These are phyloP conservation scores for Neelides sp. DNA, from an alignment of 1,140 invertebrate species.

Conservation along the genomic window DNA sequence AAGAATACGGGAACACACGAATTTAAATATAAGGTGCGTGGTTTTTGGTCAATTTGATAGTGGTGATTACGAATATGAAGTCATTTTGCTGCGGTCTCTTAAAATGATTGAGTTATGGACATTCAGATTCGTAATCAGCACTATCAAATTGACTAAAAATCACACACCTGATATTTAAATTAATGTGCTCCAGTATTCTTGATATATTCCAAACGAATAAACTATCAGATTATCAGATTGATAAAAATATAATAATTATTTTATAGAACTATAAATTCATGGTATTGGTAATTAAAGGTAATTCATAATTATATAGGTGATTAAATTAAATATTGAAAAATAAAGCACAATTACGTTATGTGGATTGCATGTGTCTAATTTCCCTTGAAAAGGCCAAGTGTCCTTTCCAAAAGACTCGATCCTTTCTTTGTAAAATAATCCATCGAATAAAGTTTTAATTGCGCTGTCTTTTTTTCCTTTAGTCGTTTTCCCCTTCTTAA, in stretches of 20 bases:
- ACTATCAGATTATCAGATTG: not conserved
- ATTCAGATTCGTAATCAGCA: no score
- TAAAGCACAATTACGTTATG: not conserved
- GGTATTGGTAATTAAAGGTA: not conserved
- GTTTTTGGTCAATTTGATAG: no score
- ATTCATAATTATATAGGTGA: not conserved
- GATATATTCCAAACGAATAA: no score
- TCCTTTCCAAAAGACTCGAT: constrained; percentile 4
- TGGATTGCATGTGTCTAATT: constrained; percentile 2
- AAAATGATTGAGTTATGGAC: no score
- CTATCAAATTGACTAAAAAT: no score
- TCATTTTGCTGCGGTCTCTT: no score
- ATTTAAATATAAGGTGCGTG: no score
- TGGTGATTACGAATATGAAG: no score
- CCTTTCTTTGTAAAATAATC: not conserved
- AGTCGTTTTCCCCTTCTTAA: not conserved
- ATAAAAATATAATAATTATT: not conserved
- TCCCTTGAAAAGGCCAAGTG: constrained; percentile 10
- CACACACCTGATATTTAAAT: no score
- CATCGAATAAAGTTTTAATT: not conserved
- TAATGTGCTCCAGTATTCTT: no score
- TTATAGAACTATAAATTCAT: not conserved
- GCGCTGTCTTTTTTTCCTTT: not conserved
- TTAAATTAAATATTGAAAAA: not conserved
- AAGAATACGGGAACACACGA: no score